phyloP scores from a whole-genome alignment of 2,888 invertebrate genomes.

The Noctua janthe region DNA sequence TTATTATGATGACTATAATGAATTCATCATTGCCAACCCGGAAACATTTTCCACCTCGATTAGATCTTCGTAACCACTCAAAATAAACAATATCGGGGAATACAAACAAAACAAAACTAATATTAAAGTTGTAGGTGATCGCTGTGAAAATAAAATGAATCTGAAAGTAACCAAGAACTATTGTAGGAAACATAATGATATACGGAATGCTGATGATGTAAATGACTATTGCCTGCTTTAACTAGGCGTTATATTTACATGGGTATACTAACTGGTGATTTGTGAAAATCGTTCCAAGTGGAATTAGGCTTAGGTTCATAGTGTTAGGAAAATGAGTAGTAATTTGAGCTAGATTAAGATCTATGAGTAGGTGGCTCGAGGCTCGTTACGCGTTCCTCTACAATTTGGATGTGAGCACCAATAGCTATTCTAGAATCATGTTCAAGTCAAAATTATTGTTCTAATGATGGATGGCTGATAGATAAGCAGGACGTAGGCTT shows the following conservation, averaged over 20 bases:
- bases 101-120: background rate
- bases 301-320: conserved; percentile 1
- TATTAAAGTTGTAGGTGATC: background rate
- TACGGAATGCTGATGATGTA: background rate
- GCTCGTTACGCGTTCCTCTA: conserved; percentile 36
- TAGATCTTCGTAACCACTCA: background rate
- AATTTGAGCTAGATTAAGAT: conserved; percentile 48
- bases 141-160: background rate
- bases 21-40: too few relatives aligned
- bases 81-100: background rate
- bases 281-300: conserved; percentile 23
- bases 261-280: conserved; percentile 22
- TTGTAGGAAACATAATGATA: background rate
- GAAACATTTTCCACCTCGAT: background rate
- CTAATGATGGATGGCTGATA: too few relatives aligned
- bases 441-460: background rate
- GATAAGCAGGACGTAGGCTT: background rate
- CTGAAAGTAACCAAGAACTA: conserved; percentile 9
- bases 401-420: conserved; percentile 30
- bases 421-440: background rate
- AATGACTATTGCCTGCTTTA: background rate
- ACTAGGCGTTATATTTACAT: conserved; percentile 3
- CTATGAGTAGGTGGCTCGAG: conserved; percentile 22
- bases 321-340: conserved; percentile 40
- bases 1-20: background rate